Conservation (phyloP, 1,140 invertebrate genomes). For the Trichomalopsis sarcophagae region DNA sequence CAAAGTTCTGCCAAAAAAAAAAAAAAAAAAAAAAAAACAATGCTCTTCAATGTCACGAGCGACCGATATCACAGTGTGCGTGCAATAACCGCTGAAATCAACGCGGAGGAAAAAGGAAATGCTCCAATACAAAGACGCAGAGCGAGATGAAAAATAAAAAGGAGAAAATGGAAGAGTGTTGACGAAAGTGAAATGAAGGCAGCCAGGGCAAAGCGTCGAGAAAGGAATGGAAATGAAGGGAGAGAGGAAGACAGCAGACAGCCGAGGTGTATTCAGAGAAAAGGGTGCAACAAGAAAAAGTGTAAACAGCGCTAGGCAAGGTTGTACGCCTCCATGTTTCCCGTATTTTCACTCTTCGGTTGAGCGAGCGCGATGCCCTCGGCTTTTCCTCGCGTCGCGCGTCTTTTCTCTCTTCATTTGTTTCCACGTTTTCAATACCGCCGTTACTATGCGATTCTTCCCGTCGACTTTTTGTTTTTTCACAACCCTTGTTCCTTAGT, state of each 20-base stretch:
- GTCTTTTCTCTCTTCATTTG: slow-evolving; percentile 8
- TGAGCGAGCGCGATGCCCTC: background rate
- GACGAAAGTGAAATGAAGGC: background rate
- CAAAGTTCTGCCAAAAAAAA: too few species aligned
- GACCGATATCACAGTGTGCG: background rate
- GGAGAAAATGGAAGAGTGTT: background rate
- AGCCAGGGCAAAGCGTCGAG: background rate
- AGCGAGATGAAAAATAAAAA: background rate
- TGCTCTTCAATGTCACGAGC: too few species aligned
- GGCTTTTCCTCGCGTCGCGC: background rate
- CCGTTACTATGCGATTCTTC: background rate
- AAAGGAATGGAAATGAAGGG: background rate
- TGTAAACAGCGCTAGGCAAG: background rate
- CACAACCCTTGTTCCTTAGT: background rate
- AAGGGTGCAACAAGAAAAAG: background rate
- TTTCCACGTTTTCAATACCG: background rate
- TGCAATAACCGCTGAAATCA: background rate
- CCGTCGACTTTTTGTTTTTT: background rate
- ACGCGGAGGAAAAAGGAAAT: background rate
- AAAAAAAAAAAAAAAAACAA: too few species aligned
- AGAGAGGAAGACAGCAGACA: background rate
- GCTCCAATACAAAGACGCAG: background rate
- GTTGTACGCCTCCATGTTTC: background rate
- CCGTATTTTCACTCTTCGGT: background rate
- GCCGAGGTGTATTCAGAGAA: background rate